These are phyloP conservation scores for Crambe crambe DNA, from an alignment of 37 sponge, comb jelly and placozoan genomes.

Conservation along the genomic window DNA sequence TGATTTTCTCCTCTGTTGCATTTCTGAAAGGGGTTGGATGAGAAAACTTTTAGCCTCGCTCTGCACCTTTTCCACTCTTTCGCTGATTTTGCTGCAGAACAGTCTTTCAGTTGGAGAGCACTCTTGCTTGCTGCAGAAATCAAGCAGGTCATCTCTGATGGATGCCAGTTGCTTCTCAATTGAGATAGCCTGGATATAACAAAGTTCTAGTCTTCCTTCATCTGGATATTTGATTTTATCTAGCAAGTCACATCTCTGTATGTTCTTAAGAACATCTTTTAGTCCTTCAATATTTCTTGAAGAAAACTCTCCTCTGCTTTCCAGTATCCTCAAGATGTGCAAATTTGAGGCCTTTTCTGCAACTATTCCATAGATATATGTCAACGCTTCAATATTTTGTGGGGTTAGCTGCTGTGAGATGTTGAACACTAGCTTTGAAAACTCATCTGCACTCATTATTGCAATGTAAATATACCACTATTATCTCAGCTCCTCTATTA, in stretches of 20 bases:
- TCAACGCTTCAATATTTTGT: not conserved
- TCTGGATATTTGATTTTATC: not conserved
- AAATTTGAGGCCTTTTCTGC: conserved; percentile 1
- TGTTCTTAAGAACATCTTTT: not conserved
- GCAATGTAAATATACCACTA: not conserved
- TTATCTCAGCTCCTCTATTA: no score
- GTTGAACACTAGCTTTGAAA: conserved; percentile 7
- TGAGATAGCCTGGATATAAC: not conserved
- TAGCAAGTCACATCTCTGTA: conserved; percentile 13
- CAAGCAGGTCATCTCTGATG: not conserved
- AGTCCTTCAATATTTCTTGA: not conserved
- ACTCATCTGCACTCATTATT: not conserved
- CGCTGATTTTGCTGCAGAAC: not conserved
- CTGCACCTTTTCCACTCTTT: not conserved
- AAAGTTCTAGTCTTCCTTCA: not conserved
- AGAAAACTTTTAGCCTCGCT: not conserved
- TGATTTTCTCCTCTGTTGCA: not conserved
- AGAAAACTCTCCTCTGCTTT: conserved; percentile 1
- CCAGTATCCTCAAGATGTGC: not conserved
- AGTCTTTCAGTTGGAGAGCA: not conserved
- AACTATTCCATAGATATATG: conserved; percentile 1
- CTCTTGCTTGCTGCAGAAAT: not conserved
- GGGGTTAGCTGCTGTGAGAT: conserved; percentile 8
- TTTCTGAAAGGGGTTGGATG: not conserved
- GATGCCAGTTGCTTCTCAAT: not conserved